Evolutionary conservation across 1,140 invertebrate species (phyloP), one percentile per base, ranked within the genome.

Genomic region (Latrodectus geometricus): DNA sequence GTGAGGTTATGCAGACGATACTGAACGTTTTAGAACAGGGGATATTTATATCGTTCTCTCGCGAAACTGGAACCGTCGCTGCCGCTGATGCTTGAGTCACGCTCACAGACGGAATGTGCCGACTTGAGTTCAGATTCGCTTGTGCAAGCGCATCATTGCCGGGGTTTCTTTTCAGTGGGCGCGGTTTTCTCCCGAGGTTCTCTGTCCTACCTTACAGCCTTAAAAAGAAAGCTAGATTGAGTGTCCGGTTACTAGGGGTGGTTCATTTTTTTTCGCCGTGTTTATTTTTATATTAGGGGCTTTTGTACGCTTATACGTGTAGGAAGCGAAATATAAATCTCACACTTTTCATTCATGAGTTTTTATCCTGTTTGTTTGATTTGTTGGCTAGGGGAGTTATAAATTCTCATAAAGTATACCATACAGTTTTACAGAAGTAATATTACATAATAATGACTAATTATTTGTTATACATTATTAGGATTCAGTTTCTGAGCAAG

Each of bases 41-140:
- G 77, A 73, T 82, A 82, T 82, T 82, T 82, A 82, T 82, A 82
- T 82, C 80, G 4, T 23, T 54, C 74, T 52, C 68, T 72, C 78
- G 69, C 20, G 78, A 81, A 81, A 81, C 68, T 68, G 70, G 69
- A 82, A 73, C 69, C 54, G 54, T 11, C 11, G 54, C 54, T 61
- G 54, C 54, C 54, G 11, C 54, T 14, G 54, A 56, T 52, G 66
- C 80, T 74, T 82, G 80, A 82, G 80, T 82, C 80, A 82, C 78
- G 68, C 80, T 70, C 66, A 23, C 66, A 73, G 11, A 54, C 69
- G 70, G 80, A 82, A 82, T 82, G 72, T 73, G 80, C 80, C 80
- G 80, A 74, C 80, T 70, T 12, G 35, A 20, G 69, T 11, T 61
- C 17, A 17, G 54, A 61, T 61, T 61, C 54, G 17, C 11, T 61